phyloP scores from a whole-genome alignment of 2,113 vertebrate species.

The Anser brachyrhynchus region DNA sequence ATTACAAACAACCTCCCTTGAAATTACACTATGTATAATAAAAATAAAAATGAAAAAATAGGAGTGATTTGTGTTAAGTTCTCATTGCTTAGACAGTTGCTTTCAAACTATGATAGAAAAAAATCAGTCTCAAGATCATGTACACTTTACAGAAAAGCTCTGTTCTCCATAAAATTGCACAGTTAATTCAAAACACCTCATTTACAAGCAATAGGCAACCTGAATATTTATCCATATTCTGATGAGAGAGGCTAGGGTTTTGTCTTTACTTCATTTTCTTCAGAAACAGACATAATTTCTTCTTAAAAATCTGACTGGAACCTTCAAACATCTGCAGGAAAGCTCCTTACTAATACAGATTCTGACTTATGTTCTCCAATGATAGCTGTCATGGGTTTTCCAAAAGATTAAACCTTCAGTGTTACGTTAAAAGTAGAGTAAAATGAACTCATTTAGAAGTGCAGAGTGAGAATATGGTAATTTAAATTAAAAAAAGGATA shows the following conservation, averaged over 20 bases:
- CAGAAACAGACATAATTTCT: neutral
- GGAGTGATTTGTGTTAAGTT: neutral
- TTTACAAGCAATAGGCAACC: neutral
- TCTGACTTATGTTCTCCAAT: neutral
- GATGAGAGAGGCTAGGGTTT: neutral
- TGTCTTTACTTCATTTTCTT: neutral
- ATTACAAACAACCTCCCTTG: neutral
- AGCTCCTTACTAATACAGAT: neutral
- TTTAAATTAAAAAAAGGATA: neutral
- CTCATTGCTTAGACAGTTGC: neutral
- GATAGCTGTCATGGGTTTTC: neutral
- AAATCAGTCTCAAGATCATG: neutral
- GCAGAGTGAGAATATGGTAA: neutral
- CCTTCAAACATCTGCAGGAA: neutral
- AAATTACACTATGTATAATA: neutral
- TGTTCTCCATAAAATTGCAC: neutral
- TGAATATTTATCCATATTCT: neutral
- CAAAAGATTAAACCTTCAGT: neutral
- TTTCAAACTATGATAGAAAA: neutral
- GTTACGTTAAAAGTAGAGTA: neutral
- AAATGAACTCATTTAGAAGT: neutral
- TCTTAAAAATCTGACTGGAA: neutral
- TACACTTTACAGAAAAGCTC: neutral
- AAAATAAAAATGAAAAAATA: neutral
- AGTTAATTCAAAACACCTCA: neutral